Percentiles rank a stretch among this genome's conserved stretches.
phyloP scores from a whole-genome alignment of 2,797 vertebrate genomes.

The Dryobates pubescens region DNA sequence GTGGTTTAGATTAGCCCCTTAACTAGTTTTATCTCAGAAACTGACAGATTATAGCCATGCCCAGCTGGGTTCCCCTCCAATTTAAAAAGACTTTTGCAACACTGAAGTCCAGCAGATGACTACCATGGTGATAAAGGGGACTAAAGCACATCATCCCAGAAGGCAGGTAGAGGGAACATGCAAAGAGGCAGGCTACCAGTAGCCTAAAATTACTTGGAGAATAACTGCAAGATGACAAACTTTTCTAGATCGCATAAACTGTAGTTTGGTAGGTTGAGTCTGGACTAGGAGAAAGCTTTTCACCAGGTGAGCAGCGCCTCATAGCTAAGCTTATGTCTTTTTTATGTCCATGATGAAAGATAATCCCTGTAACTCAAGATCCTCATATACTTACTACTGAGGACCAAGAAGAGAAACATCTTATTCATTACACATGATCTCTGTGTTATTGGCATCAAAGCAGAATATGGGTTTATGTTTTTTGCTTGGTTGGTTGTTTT shows the following conservation, averaged over 20 bases:
- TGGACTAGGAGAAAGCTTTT: neutral
- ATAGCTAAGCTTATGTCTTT: neutral
- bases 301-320: accelerated
- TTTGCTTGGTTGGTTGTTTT: neutral
- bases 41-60: neutral
- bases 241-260: neutral
- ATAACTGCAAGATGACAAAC: neutral
- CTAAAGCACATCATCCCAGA: neutral
- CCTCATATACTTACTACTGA: neutral
- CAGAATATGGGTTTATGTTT: neutral
- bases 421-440: neutral
- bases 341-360: neutral
- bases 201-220: neutral
- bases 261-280: neutral
- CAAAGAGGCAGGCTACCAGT: neutral
- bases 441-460: neutral
- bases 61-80: neutral
- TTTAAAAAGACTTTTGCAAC: neutral
- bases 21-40: neutral
- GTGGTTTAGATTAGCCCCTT: constrained; percentile 17
- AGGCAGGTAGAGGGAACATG: neutral
- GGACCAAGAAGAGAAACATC: neutral
- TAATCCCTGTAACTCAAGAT: neutral
- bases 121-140: neutral
- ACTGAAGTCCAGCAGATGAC: neutral